Evolutionary conservation across 2,113 vertebrate genomes (phyloP).

Genomic region (Ammodramus savannarum): DNA sequence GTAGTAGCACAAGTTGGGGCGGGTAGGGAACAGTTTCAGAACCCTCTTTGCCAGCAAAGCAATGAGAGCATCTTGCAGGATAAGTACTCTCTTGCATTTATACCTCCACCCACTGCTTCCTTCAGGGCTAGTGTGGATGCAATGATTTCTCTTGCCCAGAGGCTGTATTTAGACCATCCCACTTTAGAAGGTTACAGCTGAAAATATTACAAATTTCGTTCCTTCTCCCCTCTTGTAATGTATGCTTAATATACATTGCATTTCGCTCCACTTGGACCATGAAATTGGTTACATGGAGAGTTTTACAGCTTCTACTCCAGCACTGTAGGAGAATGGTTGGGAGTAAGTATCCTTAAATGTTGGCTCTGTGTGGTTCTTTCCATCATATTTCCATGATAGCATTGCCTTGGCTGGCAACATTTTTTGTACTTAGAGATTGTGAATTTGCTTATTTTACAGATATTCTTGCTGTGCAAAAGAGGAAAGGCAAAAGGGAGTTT

Average conservation of each 20-base stretch:
- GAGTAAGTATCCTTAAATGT: background rate
- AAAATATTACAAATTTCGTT: background rate
- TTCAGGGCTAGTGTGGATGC: background rate
- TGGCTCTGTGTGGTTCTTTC: background rate
- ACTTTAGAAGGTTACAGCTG: background rate
- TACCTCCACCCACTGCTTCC: background rate
- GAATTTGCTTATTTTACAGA: background rate
- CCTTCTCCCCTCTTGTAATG: background rate
- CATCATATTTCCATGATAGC: background rate
- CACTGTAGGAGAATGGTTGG: background rate
- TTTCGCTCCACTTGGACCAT: background rate
- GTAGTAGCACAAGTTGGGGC: background rate
- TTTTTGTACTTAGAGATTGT: background rate
- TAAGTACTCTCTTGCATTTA: background rate
- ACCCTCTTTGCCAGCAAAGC: background rate
- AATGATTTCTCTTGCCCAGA: background rate
- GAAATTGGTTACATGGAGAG: background rate
- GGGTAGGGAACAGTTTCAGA: background rate
- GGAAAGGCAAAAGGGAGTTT: background rate
- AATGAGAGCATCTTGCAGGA: background rate
- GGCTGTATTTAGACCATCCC: background rate
- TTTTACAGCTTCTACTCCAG: background rate
- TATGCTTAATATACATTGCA: background rate
- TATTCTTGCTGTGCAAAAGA: background rate
- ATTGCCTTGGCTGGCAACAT: background rate